Evolutionary conservation across 1,140 invertebrate species (phyloP).

Genomic region (Bombyx mandarina): DNA sequence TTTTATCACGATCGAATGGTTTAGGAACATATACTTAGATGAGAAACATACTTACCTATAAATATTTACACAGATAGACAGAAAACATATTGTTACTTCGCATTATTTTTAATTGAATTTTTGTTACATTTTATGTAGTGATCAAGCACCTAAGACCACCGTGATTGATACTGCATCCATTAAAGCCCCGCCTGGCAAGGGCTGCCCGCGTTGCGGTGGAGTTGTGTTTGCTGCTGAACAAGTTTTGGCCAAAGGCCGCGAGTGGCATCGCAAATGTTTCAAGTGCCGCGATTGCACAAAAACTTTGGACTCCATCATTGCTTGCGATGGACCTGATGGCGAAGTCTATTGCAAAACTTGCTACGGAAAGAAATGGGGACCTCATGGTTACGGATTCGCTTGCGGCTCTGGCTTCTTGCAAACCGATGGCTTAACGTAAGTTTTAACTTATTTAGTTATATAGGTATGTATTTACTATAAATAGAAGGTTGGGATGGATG

Average conservation of each 20-base stretch:
- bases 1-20: too few species aligned
- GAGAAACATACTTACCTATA: too few species aligned
- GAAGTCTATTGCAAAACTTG: constrained; percentile 96
- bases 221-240: constrained; percentile 92
- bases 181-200: constrained; percentile 85
- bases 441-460: constrained; percentile 23
- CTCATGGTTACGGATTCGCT: constrained; percentile 95
- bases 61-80: too few species aligned
- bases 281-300: constrained; percentile 95
- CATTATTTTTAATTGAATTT: too few species aligned
- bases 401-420: constrained; percentile 94
- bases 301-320: constrained; percentile 93
- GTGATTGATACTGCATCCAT: constrained; percentile 86
- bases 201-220: constrained; percentile 91
- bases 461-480: not conserved
- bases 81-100: too few species aligned
- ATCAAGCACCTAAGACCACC: constrained; percentile 79
- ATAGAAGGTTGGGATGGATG: too few species aligned
- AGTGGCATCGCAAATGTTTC: constrained; percentile 98
- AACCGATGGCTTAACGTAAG: constrained; percentile 88
- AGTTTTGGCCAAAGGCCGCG: constrained; percentile 88
- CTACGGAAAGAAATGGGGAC: constrained; percentile 93
- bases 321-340: constrained; percentile 90
- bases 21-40: too few species aligned
- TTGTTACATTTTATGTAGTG: constrained; percentile 45